Percentiles rank a stretch among this genome's conserved stretches.
Evolutionary conservation across 2,888 invertebrate species (phyloP).

Genomic region (Lamellibrachia satsuma): DNA sequence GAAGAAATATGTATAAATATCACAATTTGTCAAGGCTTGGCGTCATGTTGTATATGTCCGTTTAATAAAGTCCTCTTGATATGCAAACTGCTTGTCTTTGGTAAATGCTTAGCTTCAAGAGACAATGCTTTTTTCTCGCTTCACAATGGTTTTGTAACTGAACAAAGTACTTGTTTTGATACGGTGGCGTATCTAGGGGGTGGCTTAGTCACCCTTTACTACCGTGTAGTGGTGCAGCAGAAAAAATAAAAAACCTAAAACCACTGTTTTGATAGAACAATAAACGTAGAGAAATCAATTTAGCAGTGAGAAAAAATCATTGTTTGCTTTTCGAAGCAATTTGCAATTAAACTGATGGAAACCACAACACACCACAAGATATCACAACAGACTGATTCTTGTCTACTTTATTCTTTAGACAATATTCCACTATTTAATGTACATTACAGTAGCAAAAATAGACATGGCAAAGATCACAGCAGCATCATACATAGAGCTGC

Average conservation of each 20-base stretch:
- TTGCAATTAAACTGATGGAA: not conserved
- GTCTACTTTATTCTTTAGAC: not conserved
- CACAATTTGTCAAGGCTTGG: not conserved
- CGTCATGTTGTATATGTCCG: not conserved
- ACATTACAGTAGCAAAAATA: not conserved
- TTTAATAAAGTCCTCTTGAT: not conserved
- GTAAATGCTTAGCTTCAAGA: no score
- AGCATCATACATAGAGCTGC: not conserved
- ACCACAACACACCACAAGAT: not conserved
- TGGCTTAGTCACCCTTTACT: no score
- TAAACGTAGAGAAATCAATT: no score
- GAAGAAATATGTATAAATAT: not conserved
- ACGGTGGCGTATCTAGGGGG: no score
- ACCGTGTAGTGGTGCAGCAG: no score
- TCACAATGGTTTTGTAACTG: no score
- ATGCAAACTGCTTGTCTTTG: not conserved
- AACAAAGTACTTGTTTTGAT: no score
- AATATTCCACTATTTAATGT: conserved; percentile 1
- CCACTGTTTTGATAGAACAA: no score
- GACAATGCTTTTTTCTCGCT: no score
- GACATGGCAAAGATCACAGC: not conserved
- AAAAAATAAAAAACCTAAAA: no score
- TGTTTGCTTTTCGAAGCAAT: no score
- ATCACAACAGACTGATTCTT: not conserved
- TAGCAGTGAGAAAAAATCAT: no score